Percentiles rank a stretch among this genome's conserved stretches.
Conservation (phyloP, 2,113 vertebrate species). For the Spheniscus mendiculus region DNA sequence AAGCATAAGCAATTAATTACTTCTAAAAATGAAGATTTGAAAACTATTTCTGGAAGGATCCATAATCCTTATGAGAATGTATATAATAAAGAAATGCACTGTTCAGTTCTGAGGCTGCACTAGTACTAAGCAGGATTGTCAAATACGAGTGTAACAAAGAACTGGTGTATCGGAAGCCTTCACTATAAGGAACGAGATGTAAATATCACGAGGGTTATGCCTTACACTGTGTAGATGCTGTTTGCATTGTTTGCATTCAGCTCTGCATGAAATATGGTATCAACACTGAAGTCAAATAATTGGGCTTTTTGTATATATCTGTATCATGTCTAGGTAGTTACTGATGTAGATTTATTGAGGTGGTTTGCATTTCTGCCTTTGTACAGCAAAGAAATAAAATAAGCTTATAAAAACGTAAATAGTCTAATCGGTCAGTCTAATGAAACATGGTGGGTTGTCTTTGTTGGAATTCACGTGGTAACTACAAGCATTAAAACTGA, state of each 20-base stretch:
- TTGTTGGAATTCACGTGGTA: not conserved
- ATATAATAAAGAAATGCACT: slow-evolving; percentile 44
- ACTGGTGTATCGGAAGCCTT: not conserved
- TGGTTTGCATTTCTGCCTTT: slow-evolving; percentile 38
- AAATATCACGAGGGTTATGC: not conserved
- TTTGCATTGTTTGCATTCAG: slow-evolving; percentile 1
- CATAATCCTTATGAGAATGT: not conserved
- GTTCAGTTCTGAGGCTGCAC: slow-evolving; percentile 22
- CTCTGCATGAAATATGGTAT: not conserved
- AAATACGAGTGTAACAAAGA: not conserved
- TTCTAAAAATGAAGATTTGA: not conserved
- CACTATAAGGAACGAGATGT: not conserved
- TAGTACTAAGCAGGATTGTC: not conserved
- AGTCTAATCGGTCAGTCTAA: not conserved
- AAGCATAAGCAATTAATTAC: not conserved
- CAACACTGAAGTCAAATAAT: not conserved
- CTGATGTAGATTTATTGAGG: not conserved
- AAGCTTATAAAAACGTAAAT: not conserved
- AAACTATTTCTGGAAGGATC: not conserved
- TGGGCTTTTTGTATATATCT: slow-evolving; percentile 23
- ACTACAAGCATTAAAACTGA: not conserved
- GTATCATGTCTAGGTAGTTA: not conserved
- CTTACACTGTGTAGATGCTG: slow-evolving; percentile 4
- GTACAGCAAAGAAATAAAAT: slow-evolving; percentile 57
- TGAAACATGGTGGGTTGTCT: not conserved